Conservation (phyloP, 2,888 invertebrate species). For the Sphinx pinastri region DNA sequence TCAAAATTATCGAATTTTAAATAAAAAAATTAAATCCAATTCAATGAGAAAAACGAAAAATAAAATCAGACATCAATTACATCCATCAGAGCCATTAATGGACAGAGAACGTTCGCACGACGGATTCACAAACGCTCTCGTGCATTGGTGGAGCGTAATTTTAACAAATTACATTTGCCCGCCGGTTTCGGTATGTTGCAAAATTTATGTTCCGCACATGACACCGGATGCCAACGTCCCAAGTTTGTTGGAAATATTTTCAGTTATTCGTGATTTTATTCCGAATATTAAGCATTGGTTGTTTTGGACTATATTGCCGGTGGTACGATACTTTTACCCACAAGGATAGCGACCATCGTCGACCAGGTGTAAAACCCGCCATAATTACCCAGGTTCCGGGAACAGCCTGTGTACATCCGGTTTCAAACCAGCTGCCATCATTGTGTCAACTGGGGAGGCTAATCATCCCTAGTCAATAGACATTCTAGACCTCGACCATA, state of each 20-base stretch:
- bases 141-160: slow-evolving; percentile 30
- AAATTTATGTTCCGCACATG: slow-evolving; percentile 41
- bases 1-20: not conserved
- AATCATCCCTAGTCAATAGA: too few relatives aligned
- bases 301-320: too few relatives aligned
- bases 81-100: not conserved
- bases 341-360: too few relatives aligned
- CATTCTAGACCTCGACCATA: too few relatives aligned
- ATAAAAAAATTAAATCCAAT: not conserved
- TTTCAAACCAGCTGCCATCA: too few relatives aligned
- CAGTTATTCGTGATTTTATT: not conserved
- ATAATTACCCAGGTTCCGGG: too few relatives aligned
- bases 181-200: slow-evolving; percentile 34
- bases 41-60: not conserved
- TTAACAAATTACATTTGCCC: slow-evolving; percentile 32
- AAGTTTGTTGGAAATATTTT: slow-evolving; percentile 19
- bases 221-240: slow-evolving; percentile 31
- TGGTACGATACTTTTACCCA: too few relatives aligned
- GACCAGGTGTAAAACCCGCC: too few relatives aligned
- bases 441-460: too few relatives aligned
- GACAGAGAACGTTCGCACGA: not conserved
- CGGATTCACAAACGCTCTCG: not conserved
- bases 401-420: too few relatives aligned
- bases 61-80: slow-evolving; percentile 1
- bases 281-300: not conserved